A percentile compares a stretch with the other conserved stretches of the same genome.
Evolutionary conservation across 2,113 vertebrate species (phyloP).

Genomic region (Hippotragus niger): DNA sequence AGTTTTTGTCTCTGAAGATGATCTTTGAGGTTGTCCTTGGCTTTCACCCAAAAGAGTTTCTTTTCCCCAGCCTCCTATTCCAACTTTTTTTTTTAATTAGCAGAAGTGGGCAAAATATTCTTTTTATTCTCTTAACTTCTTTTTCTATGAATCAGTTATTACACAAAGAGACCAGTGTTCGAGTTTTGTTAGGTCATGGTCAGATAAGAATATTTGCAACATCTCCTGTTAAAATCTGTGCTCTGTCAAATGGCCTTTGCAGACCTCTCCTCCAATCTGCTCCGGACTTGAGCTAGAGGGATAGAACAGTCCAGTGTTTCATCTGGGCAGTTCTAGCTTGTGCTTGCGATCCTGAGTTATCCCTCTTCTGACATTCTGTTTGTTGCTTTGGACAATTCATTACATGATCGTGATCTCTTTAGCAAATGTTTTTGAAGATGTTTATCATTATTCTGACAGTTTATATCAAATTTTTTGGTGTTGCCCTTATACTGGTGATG

Average conservation of each 20-base stretch:
- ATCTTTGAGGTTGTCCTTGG: slow-evolving; percentile 27
- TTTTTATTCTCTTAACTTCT: slow-evolving; percentile 17
- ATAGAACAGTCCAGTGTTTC: fast-evolving
- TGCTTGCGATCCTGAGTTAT: neutral
- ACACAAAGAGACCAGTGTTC: neutral
- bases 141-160: neutral
- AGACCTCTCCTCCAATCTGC: neutral
- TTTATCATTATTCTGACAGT: neutral
- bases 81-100: neutral
- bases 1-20: slow-evolving; percentile 8
- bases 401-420: neutral
- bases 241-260: neutral
- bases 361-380: neutral
- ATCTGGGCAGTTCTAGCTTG: fast-evolving
- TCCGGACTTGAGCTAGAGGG: neutral
- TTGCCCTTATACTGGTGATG: neutral
- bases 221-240: neutral
- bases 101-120: neutral
- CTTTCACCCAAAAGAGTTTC: slow-evolving; percentile 24
- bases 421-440: neutral
- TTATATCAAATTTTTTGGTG: neutral
- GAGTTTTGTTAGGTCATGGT: neutral
- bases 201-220: neutral
- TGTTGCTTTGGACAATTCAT: neutral
- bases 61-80: neutral